These are phyloP conservation scores for Lepas anatifera DNA, from an alignment of 2,888 invertebrate species.

Conservation along the genomic window DNA sequence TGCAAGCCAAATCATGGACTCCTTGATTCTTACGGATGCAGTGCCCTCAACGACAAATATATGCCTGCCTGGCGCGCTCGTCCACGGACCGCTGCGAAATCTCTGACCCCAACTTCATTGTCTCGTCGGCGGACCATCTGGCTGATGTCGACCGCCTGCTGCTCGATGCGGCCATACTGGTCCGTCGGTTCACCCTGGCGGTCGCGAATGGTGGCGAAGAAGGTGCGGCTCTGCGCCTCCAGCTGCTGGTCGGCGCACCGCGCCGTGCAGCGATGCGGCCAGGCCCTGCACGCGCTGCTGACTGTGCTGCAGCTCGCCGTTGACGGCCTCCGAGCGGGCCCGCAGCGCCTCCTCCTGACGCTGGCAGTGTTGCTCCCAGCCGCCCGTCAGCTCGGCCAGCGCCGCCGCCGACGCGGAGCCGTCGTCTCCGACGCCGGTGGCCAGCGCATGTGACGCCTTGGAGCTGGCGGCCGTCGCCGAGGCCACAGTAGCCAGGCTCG, in stretches of 20 bases:
- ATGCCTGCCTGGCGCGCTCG: no score
- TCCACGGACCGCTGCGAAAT: no score
- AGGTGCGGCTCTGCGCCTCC: neutral
- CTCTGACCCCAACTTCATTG: neutral
- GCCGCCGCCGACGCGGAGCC: neutral
- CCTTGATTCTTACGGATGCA: no score
- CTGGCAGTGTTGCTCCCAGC: neutral
- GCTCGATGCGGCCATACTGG: neutral
- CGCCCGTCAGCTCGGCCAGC: neutral
- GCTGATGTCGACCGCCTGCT: neutral
- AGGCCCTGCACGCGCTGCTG: neutral
- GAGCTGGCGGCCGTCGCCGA: no score
- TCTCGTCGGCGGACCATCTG: neutral
- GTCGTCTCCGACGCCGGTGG: no score
- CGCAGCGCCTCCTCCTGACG: neutral
- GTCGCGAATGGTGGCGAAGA: neutral
- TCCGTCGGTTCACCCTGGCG: neutral
- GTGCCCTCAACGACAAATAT: no score
- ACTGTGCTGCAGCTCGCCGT: neutral
- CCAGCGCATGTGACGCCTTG: no score
- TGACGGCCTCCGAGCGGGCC: conserved; percentile 1
- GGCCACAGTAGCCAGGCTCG: no score
- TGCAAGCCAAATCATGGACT: no score
- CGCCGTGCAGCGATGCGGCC: neutral
- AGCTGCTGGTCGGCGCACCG: conserved; percentile 1